A percentile compares a stretch with the other conserved stretches of the same genome.
phyloP scores from a whole-genome alignment of 2,888 invertebrate species.

The Ormyrus pomaceus region DNA sequence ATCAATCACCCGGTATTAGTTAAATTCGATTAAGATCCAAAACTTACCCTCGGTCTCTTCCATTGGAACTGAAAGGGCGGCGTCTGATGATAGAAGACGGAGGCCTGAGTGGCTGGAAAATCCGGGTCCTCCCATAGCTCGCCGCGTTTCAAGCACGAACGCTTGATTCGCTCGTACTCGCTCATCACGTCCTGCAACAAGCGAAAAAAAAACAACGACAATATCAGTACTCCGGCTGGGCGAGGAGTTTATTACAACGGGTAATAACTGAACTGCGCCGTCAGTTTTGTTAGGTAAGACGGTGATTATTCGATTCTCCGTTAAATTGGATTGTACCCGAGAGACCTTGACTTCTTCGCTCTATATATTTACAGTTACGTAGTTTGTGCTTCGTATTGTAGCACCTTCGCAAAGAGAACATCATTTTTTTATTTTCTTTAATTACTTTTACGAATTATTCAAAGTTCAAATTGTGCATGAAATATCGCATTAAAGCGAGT shows the following conservation, averaged over 20 bases:
- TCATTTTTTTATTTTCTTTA: too few relatives aligned
- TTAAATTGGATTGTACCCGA: neutral
- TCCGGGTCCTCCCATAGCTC: constrained; percentile 94
- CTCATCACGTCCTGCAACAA: constrained; percentile 79
- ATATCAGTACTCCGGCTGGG: neutral
- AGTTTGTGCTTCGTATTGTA: too few relatives aligned
- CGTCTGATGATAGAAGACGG: constrained; percentile 95
- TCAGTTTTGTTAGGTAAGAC: neutral
- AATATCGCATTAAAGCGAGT: neutral
- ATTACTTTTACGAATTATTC: too few relatives aligned
- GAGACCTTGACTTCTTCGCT: neutral
- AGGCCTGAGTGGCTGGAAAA: constrained; percentile 91
- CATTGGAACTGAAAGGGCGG: constrained; percentile 95
- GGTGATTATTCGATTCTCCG: neutral
- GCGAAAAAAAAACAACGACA: neutral
- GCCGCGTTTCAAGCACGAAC: constrained; percentile 86
- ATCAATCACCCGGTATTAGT: too few relatives aligned
- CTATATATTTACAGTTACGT: neutral
- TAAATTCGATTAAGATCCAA: too few relatives aligned
- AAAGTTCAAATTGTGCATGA: neutral
- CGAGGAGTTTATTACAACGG: too few relatives aligned
- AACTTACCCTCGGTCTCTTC: constrained; percentile 88
- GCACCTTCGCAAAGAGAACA: too few relatives aligned
- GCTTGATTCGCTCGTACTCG: constrained; percentile 90
- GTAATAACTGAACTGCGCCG: neutral